Evolutionary conservation across 2,113 vertebrate genomes (phyloP), one percentile per base, ranked within the genome.

Genomic region (Neopipo cinnamomea): DNA sequence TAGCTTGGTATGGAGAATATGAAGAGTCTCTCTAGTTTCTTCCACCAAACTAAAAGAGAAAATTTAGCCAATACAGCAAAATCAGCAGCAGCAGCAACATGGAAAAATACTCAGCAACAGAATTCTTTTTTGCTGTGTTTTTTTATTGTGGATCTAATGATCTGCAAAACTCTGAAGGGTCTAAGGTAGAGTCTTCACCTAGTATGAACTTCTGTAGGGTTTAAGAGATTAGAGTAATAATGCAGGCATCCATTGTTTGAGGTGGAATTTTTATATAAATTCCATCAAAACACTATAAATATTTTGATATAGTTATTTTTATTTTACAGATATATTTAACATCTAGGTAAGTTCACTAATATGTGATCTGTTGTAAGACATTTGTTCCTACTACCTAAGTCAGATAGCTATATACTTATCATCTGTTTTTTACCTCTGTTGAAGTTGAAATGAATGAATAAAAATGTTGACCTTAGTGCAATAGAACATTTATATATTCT

Each of bases 381-480:
- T 19, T 66, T 79, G 22, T 92, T 82, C 76, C 72, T 41, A 62
- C 37, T 85, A 13, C 9, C 4, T 28, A 61, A 65, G 20, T 83
- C 52, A 86, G 28, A 79, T 55, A 78, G 15, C 83, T 93, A 12
- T n/a, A 4, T 55, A 70, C 85, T 76, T 93, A 59, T 67, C 85
- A 93, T 88, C 65, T 94, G 4, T 63, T 81, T 58, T 96, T 94
- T n/a, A 67, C n/a, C 58, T 25, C 20, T 72, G 12, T 75, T 76
- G 42, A 75, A 94, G 56, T 33, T 85, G 71, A 79, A 94, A 85
- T 79, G 49, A 85, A 80, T 79, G 59, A 65, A 52, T 46, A 46
- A 71, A 91, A 96, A 72, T 77, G 55, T 89, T 96, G 70, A 93
- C 31, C 25, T 65, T 97, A 61, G 47, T 67, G 22, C 75, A 93